phyloP scores from a whole-genome alignment of 2,113 vertebrate genomes.

The Phodopus roborovskii region DNA sequence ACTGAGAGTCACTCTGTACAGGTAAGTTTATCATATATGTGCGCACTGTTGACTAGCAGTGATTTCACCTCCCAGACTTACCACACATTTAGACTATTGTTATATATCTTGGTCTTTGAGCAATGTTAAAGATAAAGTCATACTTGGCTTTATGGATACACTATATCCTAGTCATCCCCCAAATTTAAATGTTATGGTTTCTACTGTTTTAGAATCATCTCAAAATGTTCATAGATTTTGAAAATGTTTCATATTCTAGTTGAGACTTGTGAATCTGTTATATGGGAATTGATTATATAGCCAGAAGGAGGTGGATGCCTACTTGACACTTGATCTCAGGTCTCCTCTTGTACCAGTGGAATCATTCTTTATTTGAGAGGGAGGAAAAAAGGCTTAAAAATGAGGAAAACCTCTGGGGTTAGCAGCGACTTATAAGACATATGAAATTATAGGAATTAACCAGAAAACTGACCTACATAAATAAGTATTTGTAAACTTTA shows the following conservation, averaged over 20 bases:
- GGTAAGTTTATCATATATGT: not conserved
- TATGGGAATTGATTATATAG: fast-evolving
- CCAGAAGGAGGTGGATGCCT: not conserved
- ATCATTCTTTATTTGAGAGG: not conserved
- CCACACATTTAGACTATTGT: not conserved
- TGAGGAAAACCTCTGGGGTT: not conserved
- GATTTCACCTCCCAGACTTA: not conserved
- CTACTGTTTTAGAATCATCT: not conserved
- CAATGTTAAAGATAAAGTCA: not conserved
- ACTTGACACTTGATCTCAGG: not conserved
- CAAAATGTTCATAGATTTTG: not conserved
- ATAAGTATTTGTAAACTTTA: not conserved
- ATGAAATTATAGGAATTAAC: not conserved
- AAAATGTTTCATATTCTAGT: not conserved
- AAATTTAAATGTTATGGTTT: not conserved
- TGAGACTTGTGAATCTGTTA: not conserved
- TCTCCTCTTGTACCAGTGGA: not conserved
- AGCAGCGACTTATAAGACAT: not conserved
- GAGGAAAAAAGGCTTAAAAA: not conserved
- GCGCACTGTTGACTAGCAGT: not conserved
- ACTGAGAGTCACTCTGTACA: not conserved
- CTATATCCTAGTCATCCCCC: too few species aligned
- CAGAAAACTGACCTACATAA: not conserved
- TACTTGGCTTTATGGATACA: not conserved
- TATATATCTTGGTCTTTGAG: not conserved